Conservation (phyloP, 2,113 vertebrate genomes). For the Lophura nycthemera region DNA sequence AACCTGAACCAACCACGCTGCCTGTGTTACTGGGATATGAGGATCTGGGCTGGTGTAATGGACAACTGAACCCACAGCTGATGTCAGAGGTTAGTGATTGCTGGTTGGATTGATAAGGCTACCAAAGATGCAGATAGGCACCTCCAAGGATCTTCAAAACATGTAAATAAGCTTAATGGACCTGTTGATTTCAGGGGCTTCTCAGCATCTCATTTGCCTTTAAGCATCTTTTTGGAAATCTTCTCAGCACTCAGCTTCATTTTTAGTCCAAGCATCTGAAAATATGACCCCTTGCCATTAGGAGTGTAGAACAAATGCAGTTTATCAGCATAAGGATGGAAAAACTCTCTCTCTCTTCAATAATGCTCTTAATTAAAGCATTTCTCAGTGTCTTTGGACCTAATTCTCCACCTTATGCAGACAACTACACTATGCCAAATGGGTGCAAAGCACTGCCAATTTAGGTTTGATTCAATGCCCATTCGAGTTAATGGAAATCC, state of each 20-base stretch:
- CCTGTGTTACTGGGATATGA: not conserved
- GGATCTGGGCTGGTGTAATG: not conserved
- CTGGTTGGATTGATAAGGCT: not conserved
- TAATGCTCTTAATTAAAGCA: constrained; percentile 52
- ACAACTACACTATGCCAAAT: constrained; percentile 32
- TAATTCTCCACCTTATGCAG: constrained; percentile 61
- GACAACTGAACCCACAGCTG: not conserved
- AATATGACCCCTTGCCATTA: not conserved
- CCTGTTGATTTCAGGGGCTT: not conserved
- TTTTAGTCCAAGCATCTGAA: not conserved
- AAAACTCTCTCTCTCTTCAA: not conserved
- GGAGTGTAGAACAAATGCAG: not conserved
- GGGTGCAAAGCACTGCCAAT: constrained; percentile 56
- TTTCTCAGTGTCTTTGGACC: constrained; percentile 62
- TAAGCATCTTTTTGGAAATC: not conserved
- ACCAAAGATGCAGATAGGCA: not conserved
- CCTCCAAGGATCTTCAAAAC: not conserved
- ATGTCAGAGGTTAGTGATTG: not conserved
- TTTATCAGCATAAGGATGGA: constrained; percentile 7
- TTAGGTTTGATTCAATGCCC: constrained; percentile 62
- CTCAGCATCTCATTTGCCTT: not conserved
- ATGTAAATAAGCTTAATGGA: not conserved
- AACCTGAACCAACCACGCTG: not conserved
- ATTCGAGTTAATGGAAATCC: constrained; percentile 60
- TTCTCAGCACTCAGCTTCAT: not conserved